phyloP scores from a whole-genome alignment of 1,140 invertebrate species.

The Nephotettix cincticeps region DNA sequence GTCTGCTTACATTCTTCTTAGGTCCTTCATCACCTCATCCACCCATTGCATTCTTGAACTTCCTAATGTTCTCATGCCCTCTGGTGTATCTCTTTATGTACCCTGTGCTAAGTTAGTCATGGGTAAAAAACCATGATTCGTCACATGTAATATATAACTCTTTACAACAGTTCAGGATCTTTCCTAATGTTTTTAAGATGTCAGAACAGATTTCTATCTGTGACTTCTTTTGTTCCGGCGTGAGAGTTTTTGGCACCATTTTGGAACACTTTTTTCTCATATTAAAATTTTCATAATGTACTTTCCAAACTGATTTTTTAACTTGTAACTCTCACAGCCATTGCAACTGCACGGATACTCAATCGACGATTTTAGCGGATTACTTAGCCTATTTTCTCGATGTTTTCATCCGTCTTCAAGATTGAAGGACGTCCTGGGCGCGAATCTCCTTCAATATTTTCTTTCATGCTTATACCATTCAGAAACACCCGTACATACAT shows the following conservation, averaged over 20 bases:
- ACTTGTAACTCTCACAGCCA: constrained; percentile 20
- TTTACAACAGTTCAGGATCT: constrained; percentile 27
- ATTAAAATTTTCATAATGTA: constrained; percentile 29
- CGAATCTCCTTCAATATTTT: constrained; percentile 26
- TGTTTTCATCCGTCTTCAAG: constrained; percentile 38
- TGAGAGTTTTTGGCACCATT: constrained; percentile 31
- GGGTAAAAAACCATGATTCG: no score
- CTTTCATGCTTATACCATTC: constrained; percentile 27
- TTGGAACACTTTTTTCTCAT: constrained; percentile 31
- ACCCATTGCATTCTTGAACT: no score
- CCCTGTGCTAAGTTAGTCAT: no score
- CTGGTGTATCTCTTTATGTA: no score
- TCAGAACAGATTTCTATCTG: constrained; percentile 30
- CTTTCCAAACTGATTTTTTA: constrained; percentile 16
- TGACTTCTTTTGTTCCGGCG: constrained; percentile 27
- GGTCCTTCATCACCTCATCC: no score
- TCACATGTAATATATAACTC: constrained; percentile 21
- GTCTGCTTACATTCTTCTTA: no score
- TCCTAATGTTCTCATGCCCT: no score
- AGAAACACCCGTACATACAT: constrained; percentile 20
- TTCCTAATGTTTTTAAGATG: constrained; percentile 27
- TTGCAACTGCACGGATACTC: constrained; percentile 30
- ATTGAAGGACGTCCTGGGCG: constrained; percentile 37
- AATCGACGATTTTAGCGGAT: constrained; percentile 38
- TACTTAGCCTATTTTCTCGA: constrained; percentile 40